A percentile compares a stretch with the other conserved stretches of the same genome.
These are phyloP conservation scores for Pelochelys cantorii DNA, from an alignment of 2,797 vertebrate genomes.

Conservation along the genomic window DNA sequence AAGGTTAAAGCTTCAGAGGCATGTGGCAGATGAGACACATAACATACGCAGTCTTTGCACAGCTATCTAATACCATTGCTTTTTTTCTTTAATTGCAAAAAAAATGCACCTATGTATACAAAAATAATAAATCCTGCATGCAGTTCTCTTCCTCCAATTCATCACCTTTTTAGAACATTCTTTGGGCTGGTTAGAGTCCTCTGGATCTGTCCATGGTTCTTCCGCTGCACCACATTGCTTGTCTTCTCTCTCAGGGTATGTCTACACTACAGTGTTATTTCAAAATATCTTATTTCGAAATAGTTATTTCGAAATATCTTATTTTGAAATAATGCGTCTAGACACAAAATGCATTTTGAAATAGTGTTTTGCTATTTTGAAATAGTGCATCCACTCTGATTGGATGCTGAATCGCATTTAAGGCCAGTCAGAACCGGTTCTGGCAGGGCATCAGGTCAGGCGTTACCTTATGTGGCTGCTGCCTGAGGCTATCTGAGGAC, in stretches of 20 bases:
- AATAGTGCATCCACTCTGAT: too few species aligned
- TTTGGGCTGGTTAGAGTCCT: neutral
- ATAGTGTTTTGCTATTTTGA: too few species aligned
- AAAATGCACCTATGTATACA: neutral
- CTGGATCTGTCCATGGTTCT: neutral
- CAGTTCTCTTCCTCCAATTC: neutral
- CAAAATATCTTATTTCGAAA: too few species aligned
- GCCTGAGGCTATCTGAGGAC: too few species aligned
- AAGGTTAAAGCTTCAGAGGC: neutral
- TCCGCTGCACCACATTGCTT: neutral
- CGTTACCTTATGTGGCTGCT: too few species aligned
- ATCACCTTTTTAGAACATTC: neutral
- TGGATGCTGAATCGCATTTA: too few species aligned
- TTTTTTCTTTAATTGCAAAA: neutral
- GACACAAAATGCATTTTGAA: too few species aligned
- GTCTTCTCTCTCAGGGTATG: neutral
- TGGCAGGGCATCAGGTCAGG: too few species aligned
- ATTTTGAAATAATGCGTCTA: too few species aligned
- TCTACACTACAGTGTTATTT: too few species aligned
- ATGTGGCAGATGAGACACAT: neutral
- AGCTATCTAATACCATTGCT: neutral
- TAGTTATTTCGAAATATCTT: too few species aligned
- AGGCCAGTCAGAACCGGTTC: too few species aligned
- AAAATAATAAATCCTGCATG: neutral
- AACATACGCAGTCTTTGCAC: neutral